A percentile compares a stretch with the other conserved stretches of the same genome.
phyloP scores from a whole-genome alignment of 2,113 vertebrate genomes.

The Tretioscincus oriximinensis region DNA sequence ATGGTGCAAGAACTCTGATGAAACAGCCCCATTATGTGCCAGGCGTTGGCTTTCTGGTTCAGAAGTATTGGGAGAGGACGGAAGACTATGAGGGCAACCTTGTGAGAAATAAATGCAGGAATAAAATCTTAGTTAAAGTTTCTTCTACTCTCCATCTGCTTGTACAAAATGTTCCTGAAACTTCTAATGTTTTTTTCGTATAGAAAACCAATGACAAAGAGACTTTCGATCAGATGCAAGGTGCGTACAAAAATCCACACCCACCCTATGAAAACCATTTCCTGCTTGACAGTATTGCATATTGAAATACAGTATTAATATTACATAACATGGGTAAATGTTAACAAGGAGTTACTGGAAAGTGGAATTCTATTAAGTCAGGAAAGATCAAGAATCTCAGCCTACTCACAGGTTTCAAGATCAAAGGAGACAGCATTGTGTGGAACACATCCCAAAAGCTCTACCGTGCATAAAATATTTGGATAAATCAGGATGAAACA shows the following conservation, averaged over 20 bases:
- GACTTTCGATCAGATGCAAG: not conserved
- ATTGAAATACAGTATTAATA: not conserved
- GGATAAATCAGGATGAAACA: not conserved
- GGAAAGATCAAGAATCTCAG: not conserved
- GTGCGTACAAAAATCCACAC: too few species aligned
- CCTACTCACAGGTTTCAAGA: not conserved
- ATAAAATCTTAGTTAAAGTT: not conserved
- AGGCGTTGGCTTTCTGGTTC: slow-evolving; percentile 71
- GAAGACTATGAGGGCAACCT: slow-evolving; percentile 82
- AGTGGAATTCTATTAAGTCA: not conserved
- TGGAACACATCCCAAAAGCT: not conserved
- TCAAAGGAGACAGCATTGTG: not conserved
- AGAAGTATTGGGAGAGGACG: slow-evolving; percentile 72
- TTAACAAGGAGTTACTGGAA: not conserved
- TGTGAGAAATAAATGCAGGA: slow-evolving; percentile 27
- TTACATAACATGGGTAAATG: not conserved
- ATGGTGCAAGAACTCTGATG: slow-evolving; percentile 79
- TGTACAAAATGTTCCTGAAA: not conserved
- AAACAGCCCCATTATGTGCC: slow-evolving; percentile 67
- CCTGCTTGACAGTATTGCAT: not conserved
- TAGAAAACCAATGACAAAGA: not conserved
- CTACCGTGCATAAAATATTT: not conserved
- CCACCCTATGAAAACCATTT: not conserved
- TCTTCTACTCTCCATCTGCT: not conserved
- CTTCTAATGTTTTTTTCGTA: not conserved